These are phyloP conservation scores for Anastrepha ludens DNA, from an alignment of 1,140 invertebrate species.

Conservation along the genomic window DNA sequence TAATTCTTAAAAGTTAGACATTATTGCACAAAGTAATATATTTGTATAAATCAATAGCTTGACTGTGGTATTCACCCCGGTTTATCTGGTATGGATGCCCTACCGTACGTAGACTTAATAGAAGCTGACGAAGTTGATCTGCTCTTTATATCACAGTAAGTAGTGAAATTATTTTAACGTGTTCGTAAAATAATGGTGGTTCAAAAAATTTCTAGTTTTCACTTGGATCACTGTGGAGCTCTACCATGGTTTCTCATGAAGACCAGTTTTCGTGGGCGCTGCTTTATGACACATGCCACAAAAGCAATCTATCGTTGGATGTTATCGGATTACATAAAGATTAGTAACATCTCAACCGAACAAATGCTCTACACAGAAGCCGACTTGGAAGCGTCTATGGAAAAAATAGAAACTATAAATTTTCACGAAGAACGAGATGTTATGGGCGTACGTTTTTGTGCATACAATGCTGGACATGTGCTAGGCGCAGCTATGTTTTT, in stretches of 20 bases:
- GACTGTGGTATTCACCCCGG: constrained; percentile 99
- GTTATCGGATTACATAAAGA: constrained; percentile 99
- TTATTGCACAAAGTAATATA: neutral
- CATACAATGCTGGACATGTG: constrained; percentile 99
- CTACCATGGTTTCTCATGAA: constrained; percentile 98
- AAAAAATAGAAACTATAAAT: constrained; percentile 98
- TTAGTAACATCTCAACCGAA: constrained; percentile 97
- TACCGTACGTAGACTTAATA: constrained; percentile 98
- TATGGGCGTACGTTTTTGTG: constrained; percentile 97
- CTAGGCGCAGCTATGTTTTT: constrained; percentile 99
- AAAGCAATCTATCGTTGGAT: constrained; percentile 99
- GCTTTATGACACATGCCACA: constrained; percentile 99
- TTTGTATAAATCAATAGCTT: constrained; percentile 76
- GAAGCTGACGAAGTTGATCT: constrained; percentile 98
- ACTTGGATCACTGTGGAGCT: constrained; percentile 98
- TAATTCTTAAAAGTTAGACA: constrained; percentile 25
- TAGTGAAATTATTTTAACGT: constrained; percentile 60
- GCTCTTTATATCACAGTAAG: constrained; percentile 95
- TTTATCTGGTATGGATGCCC: constrained; percentile 95
- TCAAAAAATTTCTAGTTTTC: constrained; percentile 82
- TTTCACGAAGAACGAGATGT: constrained; percentile 99
- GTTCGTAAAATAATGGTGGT: neutral
- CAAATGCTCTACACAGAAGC: constrained; percentile 98
- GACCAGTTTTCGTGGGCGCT: constrained; percentile 97
- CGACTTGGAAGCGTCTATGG: constrained; percentile 97